phyloP scores from a whole-genome alignment of 2,888 invertebrate species.

The Nephrotoma flavescens region DNA sequence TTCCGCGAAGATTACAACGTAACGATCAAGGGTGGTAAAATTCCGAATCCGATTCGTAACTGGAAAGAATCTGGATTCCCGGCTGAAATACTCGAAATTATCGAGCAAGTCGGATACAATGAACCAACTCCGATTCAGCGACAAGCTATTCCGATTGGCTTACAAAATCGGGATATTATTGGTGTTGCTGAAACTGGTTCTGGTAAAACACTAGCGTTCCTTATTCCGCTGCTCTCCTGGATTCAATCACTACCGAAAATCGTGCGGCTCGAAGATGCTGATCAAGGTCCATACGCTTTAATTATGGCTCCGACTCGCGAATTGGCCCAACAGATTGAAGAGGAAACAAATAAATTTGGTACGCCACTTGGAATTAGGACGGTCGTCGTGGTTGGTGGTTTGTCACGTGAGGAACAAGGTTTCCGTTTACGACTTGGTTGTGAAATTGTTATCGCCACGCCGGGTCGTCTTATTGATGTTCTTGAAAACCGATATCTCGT shows the following conservation, averaged over 20 bases:
- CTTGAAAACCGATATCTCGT: conserved; percentile 96
- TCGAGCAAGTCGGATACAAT: conserved; percentile 88
- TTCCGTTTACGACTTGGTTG: conserved; percentile 92
- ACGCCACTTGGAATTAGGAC: conserved; percentile 83
- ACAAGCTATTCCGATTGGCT: conserved; percentile 97
- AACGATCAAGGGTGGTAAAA: conserved; percentile 91
- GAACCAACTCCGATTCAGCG: conserved; percentile 99
- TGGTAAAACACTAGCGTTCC: conserved; percentile 96
- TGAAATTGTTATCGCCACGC: conserved; percentile 99
- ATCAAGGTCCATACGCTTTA: conserved; percentile 96
- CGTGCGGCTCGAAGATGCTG: conserved; percentile 77
- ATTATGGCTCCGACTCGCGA: conserved; percentile 99
- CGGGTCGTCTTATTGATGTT: conserved; percentile 97
- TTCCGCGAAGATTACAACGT: conserved; percentile 99
- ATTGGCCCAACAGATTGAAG: conserved; percentile 98
- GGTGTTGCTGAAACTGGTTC: conserved; percentile 99
- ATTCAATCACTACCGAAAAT: conserved; percentile 95
- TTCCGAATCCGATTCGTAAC: conserved; percentile 87
- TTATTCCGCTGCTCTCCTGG: conserved; percentile 94
- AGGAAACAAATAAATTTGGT: conserved; percentile 96
- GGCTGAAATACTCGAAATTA: conserved; percentile 81
- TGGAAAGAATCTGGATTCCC: conserved; percentile 93
- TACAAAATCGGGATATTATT: conserved; percentile 90
- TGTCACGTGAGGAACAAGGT: conserved; percentile 97
- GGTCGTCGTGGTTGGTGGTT: conserved; percentile 94